phyloP scores from a whole-genome alignment of 2,888 invertebrate genomes.

The Nomada hirtipes region DNA sequence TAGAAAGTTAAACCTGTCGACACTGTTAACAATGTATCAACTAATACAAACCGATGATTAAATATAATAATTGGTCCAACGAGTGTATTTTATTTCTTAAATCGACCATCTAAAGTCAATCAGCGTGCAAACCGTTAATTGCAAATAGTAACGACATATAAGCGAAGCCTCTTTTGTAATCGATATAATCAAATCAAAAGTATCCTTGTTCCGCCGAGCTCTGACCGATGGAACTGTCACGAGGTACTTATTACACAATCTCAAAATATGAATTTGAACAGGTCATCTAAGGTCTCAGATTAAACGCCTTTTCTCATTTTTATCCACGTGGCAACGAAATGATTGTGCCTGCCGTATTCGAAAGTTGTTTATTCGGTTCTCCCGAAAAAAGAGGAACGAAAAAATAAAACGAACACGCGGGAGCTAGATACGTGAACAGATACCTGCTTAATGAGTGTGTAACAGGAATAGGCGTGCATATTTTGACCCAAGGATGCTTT shows the following conservation, averaged over 20 bases:
- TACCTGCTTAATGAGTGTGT: slow-evolving; percentile 39
- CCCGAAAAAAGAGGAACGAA: slow-evolving; percentile 6
- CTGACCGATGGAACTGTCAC: slow-evolving; percentile 51
- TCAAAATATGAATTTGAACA: slow-evolving; percentile 65
- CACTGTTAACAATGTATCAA: neutral
- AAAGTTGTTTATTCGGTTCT: slow-evolving; percentile 58
- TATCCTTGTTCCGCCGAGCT: neutral
- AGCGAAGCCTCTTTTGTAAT: too few relatives aligned
- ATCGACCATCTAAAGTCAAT: too few relatives aligned
- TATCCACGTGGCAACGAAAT: slow-evolving; percentile 48
- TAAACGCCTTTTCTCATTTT: slow-evolving; percentile 62
- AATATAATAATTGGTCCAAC: neutral
- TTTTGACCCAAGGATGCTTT: slow-evolving; percentile 41
- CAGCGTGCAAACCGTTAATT: too few relatives aligned
- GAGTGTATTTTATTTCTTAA: neutral
- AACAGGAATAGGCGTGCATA: slow-evolving; percentile 37
- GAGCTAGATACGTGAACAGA: slow-evolving; percentile 36
- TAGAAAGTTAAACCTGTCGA: neutral
- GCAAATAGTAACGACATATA: too few relatives aligned
- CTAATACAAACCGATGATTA: neutral
- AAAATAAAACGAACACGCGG: slow-evolving; percentile 19
- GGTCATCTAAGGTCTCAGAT: slow-evolving; percentile 74
- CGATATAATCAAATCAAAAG: slow-evolving; percentile 14
- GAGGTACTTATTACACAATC: slow-evolving; percentile 61
- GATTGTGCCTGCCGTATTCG: slow-evolving; percentile 46